A percentile compares a stretch with the other conserved stretches of the same genome.
These are phyloP conservation scores for Anolis sagrei DNA, from an alignment of 2,113 vertebrate genomes.

Conservation along the genomic window DNA sequence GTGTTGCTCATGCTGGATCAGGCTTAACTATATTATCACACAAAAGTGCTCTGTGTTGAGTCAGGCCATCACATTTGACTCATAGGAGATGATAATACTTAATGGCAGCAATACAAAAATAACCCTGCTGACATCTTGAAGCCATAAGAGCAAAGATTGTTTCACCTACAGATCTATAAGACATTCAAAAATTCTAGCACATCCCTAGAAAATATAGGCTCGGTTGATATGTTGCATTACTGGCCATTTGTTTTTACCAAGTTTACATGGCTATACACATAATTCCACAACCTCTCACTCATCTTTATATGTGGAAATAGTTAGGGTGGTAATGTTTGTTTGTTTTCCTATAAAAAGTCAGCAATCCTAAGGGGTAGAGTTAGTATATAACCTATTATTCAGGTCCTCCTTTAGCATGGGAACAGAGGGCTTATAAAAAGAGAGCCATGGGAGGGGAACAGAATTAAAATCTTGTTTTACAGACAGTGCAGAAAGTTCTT, in stretches of 20 bases:
- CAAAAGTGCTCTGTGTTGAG: neutral
- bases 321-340: neutral
- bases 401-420: too few species aligned
- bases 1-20: neutral
- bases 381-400: neutral
- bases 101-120: neutral
- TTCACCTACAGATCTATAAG: neutral
- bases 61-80: neutral
- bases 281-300: neutral
- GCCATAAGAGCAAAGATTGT: neutral
- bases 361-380: neutral
- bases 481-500: too few species aligned
- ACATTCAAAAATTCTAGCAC: neutral
- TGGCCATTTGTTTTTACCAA: neutral
- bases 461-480: too few species aligned
- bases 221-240: neutral
- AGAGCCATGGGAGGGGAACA: too few species aligned
- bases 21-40: neutral
- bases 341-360: neutral
- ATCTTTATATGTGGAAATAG: neutral
- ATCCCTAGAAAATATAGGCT: neutral
- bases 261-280: too few species aligned
- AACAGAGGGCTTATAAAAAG: too few species aligned
- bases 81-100: neutral
- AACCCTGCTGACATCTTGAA: neutral